Conservation (phyloP, 35 echinoderm and acorn worm species). For the Heliocidaris erythrogramma region DNA sequence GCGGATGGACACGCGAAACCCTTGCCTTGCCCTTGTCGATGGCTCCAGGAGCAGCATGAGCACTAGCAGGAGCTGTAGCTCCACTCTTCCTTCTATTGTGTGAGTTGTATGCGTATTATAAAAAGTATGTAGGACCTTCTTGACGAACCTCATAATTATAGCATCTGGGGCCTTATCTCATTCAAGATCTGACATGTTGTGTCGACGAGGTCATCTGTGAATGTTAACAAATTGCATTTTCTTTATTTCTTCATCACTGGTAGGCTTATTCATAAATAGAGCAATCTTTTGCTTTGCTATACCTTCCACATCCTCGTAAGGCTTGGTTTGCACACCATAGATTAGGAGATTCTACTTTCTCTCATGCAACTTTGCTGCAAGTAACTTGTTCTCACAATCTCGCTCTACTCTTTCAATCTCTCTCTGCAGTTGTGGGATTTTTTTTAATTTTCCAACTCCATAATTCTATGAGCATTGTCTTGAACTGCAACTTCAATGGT, state of each 20-base stretch:
- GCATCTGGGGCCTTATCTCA: slow-evolving; percentile 27
- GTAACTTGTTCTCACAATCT: too few relatives aligned
- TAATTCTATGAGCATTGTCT: too few relatives aligned
- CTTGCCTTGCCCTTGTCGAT: background rate
- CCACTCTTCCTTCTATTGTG: too few relatives aligned
- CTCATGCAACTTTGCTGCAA: background rate
- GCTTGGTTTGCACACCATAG: background rate
- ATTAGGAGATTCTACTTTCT: slow-evolving; percentile 18
- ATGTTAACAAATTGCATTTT: background rate
- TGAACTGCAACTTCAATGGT: too few relatives aligned
- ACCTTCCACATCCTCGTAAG: background rate
- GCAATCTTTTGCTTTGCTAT: background rate
- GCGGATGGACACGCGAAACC: background rate
- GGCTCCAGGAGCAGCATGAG: too few relatives aligned
- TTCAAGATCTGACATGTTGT: background rate
- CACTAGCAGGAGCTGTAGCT: too few relatives aligned
- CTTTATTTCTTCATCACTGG: background rate
- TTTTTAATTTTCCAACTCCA: too few relatives aligned
- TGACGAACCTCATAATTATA: slow-evolving; percentile 24
- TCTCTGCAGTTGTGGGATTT: too few relatives aligned
- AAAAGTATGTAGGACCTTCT: slow-evolving; percentile 15
- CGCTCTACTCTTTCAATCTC: too few relatives aligned
- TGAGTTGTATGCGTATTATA: too few relatives aligned
- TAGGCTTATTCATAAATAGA: slow-evolving; percentile 8
- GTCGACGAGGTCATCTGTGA: background rate